Evolutionary conservation across 2,113 vertebrate genomes (phyloP), one percentile per base, ranked within the genome.

Genomic region (Dipodomys ordii): DNA sequence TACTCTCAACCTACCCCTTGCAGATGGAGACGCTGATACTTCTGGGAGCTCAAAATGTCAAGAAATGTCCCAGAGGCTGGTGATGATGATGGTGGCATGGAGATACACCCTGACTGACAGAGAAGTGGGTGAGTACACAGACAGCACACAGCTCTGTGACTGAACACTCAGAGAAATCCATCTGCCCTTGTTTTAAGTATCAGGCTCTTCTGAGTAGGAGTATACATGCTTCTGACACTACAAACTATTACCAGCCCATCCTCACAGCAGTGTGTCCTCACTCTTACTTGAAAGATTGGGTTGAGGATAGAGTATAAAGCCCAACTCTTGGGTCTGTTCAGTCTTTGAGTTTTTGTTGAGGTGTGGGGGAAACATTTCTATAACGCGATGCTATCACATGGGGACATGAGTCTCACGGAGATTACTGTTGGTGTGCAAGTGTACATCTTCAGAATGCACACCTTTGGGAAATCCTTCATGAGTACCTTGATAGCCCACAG

Each of bases 361-460:
- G 53, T 49, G 9, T 53, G 49, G 53, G 53, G 53, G 53, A 57
- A 57, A 57, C 3, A 65, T 32, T 81, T 95, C 62, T 57, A 30
- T 74, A 83, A 79, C n/a, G 30, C 65, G 7, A 83, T 28, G 74
- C 39, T 20, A 94, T 44, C 93, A 93, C 94, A 67, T 1, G 8
- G 27, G 91, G 22, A 90, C 71, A 11, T 79, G 3, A 77, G 35
- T 30, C 72, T 4, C 80, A 64, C 35, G 30, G 78, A 49, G 25
- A 80, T 77, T 81, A 77, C 19, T 87, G 46, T 68, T 82, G 80
- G 11, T 81, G 32, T 91, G 60, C 3, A 91, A 88, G 62, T 77
- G 65, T 94, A 57, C 15, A 57, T 79, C 25, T 28, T 49, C 87
- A 13, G 77, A 83, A 93, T 77, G 32, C 49, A 57, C 35, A 68